These are phyloP conservation scores for Drosophila orena DNA, from an alignment of 1,140 invertebrate genomes.

Conservation along the genomic window DNA sequence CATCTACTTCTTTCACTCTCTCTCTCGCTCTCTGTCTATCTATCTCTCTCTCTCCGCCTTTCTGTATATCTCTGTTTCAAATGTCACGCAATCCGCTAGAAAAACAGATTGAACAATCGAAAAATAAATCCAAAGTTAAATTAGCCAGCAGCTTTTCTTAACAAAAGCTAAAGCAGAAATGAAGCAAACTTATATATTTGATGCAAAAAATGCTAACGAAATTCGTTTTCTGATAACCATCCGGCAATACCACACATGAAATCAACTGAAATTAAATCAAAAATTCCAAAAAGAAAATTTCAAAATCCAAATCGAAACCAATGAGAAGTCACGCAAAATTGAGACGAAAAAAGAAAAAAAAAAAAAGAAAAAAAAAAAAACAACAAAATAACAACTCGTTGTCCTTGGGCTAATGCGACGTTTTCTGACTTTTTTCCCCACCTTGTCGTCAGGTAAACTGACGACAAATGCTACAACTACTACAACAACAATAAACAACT, in stretches of 20 bases:
- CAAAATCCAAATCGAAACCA: slow-evolving; percentile 31
- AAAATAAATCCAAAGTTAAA: slow-evolving; percentile 80
- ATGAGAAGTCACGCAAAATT: slow-evolving; percentile 43
- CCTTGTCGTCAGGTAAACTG: slow-evolving; percentile 85
- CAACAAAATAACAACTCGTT: slow-evolving; percentile 74
- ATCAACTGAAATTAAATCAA: slow-evolving; percentile 14
- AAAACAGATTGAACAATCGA: slow-evolving; percentile 46
- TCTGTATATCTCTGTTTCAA: slow-evolving; percentile 26
- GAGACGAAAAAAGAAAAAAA: slow-evolving; percentile 37
- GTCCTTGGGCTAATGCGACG: slow-evolving; percentile 85
- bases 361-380: slow-evolving; percentile 31
- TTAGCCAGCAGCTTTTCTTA: slow-evolving; percentile 43
- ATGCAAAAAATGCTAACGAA: slow-evolving; percentile 80
- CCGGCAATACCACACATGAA: slow-evolving; percentile 24
- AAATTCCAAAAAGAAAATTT: slow-evolving; percentile 24
- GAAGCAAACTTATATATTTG: slow-evolving; percentile 65
- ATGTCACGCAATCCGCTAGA: slow-evolving; percentile 36
- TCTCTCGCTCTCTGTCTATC: slow-evolving; percentile 26
- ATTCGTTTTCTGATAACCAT: slow-evolving; percentile 47
- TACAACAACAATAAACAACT: slow-evolving; percentile 56
- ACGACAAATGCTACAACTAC: slow-evolving; percentile 83
- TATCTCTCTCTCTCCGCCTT: slow-evolving; percentile 12
- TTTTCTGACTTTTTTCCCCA: slow-evolving; percentile 84
- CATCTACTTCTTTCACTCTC: slow-evolving; percentile 5
- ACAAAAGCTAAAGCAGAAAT: slow-evolving; percentile 30